phyloP scores from a whole-genome alignment of 2,113 vertebrate species.

The Holacanthus passer region DNA sequence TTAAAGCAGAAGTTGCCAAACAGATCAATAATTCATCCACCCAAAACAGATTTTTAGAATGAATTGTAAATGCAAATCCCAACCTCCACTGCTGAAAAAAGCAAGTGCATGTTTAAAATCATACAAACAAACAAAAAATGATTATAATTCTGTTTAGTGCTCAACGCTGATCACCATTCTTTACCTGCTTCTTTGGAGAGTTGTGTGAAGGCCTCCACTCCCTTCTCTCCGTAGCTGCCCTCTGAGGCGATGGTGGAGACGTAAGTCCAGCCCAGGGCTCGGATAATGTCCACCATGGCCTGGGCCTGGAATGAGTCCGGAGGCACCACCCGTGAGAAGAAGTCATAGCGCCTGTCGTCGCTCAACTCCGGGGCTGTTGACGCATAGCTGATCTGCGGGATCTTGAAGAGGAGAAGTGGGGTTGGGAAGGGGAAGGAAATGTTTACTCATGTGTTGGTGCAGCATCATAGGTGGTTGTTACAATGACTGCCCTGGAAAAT shows the following conservation, averaged over 20 bases:
- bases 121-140: background rate
- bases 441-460: conserved; percentile 32
- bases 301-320: conserved; percentile 99
- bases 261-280: conserved; percentile 95
- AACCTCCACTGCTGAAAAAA: conserved; percentile 26
- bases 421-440: background rate
- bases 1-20: conserved; percentile 60
- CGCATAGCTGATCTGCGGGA: conserved; percentile 98
- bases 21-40: conserved; percentile 76
- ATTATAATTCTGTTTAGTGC: background rate
- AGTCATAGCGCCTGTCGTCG: conserved; percentile 97
- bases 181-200: conserved; percentile 98
- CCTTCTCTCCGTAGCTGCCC: conserved; percentile 98
- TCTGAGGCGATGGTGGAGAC: conserved; percentile 97
- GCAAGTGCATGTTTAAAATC: conserved; percentile 18
- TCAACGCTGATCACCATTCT: conserved; percentile 28
- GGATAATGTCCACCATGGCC: conserved; percentile 99
- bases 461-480: conserved; percentile 27
- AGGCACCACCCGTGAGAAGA: conserved; percentile 98
- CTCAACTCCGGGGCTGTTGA: conserved; percentile 98
- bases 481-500: conserved; percentile 37
- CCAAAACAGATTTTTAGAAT: conserved; percentile 55
- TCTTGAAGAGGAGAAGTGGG: conserved; percentile 81
- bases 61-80: conserved; percentile 54
- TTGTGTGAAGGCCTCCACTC: conserved; percentile 97